Percentiles rank a stretch among this genome's conserved stretches.
These are phyloP conservation scores for Onychomys leucogaster DNA, from an alignment of 2,797 vertebrate species.

Conservation along the genomic window DNA sequence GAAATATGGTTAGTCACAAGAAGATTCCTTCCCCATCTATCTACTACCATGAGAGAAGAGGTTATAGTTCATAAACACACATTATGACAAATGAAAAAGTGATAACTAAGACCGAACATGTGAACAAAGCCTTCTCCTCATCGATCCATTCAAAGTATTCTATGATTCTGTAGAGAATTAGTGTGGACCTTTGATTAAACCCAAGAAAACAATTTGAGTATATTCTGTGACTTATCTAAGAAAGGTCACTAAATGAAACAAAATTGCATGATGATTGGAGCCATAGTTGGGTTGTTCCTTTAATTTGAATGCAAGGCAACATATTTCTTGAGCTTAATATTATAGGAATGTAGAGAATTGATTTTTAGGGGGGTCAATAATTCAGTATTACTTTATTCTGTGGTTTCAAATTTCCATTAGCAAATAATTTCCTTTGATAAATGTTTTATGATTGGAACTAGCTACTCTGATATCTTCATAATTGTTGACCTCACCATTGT, in stretches of 20 bases:
- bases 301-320: conserved; percentile 21
- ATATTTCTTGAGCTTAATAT: conserved; percentile 30
- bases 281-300: not conserved
- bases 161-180: not conserved
- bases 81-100: not conserved
- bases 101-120: not conserved
- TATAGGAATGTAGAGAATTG: conserved; percentile 15
- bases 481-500: conserved; percentile 42
- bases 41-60: conserved; percentile 12
- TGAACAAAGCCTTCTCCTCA: not conserved
- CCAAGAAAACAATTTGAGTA: conserved; percentile 1
- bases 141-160: not conserved
- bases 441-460: conserved; percentile 70
- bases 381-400: conserved; percentile 63
- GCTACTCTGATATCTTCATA: conserved; percentile 51
- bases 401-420: conserved; percentile 70
- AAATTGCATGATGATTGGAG: not conserved
- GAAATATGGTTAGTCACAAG: not conserved
- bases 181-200: not conserved
- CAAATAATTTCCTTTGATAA: conserved; percentile 70
- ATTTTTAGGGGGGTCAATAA: conserved; percentile 45
- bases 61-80: not conserved
- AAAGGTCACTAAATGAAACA: not conserved
- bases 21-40: conserved; percentile 4
- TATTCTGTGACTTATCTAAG: not conserved